Conservation (phyloP, 2,888 invertebrate species). For the Ochropleura leucogaster region DNA sequence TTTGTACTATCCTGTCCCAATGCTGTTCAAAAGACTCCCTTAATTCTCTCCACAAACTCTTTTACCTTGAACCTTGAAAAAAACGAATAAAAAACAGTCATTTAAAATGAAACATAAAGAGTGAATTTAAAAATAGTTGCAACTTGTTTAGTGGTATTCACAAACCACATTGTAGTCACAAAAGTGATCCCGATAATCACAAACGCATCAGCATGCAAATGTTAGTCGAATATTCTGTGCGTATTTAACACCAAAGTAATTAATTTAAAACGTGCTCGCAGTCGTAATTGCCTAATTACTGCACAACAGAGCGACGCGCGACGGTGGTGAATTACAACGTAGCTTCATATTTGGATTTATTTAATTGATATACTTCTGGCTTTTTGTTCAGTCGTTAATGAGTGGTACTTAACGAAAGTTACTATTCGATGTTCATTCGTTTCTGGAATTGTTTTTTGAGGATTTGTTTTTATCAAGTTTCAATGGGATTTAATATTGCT, state of each 20-base stretch:
- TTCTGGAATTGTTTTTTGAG: background rate
- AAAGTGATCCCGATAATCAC: slow-evolving; percentile 54
- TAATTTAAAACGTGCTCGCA: slow-evolving; percentile 60
- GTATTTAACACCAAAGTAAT: slow-evolving; percentile 61
- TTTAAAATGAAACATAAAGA: background rate
- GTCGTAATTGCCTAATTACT: slow-evolving; percentile 61
- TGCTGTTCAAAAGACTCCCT: too few species aligned
- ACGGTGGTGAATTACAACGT: slow-evolving; percentile 38
- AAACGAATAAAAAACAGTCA: background rate
- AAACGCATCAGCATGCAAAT: slow-evolving; percentile 61
- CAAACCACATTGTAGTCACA: slow-evolving; percentile 32
- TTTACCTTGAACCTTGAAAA: too few species aligned
- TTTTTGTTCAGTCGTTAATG: slow-evolving; percentile 47
- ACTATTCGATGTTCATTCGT: background rate
- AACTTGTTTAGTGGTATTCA: background rate
- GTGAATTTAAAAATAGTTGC: slow-evolving; percentile 20
- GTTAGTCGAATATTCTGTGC: slow-evolving; percentile 59
- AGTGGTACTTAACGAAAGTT: slow-evolving; percentile 7
- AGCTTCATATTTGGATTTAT: slow-evolving; percentile 57
- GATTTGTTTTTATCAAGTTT: background rate
- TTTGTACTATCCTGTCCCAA: too few species aligned
- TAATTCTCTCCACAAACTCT: too few species aligned
- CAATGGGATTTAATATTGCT: background rate
- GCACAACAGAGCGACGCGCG: slow-evolving; percentile 50
- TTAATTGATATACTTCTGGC: slow-evolving; percentile 52